These are phyloP conservation scores for Heterochromis multidens DNA, from an alignment of 2,113 vertebrate genomes.

Conservation along the genomic window DNA sequence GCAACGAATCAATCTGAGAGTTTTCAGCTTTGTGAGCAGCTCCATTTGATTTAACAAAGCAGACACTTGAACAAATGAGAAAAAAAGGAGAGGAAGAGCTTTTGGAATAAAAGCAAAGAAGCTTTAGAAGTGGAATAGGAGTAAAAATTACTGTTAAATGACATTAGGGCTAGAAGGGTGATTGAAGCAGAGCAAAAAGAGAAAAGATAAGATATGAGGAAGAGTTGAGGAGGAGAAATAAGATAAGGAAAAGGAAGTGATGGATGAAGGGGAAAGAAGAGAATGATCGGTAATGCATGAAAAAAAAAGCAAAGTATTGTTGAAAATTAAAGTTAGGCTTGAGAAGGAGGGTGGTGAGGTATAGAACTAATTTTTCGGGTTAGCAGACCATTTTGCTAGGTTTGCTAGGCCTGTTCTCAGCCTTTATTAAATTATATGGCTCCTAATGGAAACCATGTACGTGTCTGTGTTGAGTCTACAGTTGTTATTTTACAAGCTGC, in stretches of 20 bases:
- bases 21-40: not conserved
- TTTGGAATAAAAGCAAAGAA: not conserved
- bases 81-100: not conserved
- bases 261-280: not conserved
- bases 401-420: slow-evolving; percentile 46
- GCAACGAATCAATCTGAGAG: not conserved
- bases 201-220: not conserved
- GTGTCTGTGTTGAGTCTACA: slow-evolving; percentile 44
- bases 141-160: not conserved
- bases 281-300: not conserved
- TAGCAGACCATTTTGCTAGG: slow-evolving; percentile 23
- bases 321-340: not conserved
- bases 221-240: not conserved
- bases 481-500: slow-evolving; percentile 34
- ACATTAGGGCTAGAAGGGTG: not conserved
- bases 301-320: not conserved
- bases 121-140: not conserved
- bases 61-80: not conserved
- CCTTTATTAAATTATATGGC: slow-evolving; percentile 64
- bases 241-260: not conserved
- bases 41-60: slow-evolving; percentile 2
- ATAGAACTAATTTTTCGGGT: slow-evolving; percentile 9
- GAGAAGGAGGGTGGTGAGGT: not conserved
- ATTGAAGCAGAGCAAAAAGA: not conserved
- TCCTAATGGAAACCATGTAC: slow-evolving; percentile 55